Evolutionary conservation across 2,113 vertebrate genomes (phyloP).

Genomic region (Megaleporinus macrocephalus): DNA sequence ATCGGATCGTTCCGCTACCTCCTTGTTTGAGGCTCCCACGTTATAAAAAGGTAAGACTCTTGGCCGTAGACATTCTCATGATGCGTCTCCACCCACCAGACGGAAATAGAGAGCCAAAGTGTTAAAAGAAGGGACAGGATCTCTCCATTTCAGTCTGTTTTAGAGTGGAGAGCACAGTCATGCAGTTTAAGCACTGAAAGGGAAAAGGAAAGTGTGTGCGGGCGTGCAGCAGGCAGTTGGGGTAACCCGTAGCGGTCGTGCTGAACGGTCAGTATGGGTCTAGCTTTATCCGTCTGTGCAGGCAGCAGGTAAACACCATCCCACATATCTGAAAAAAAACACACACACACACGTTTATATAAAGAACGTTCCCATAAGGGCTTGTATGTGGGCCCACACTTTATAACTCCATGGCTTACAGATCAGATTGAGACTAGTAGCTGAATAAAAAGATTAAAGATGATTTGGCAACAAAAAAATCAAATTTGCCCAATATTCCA

Average conservation of each 20-base stretch:
- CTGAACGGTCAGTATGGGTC: conserved; percentile 71
- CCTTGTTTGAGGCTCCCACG: conserved; percentile 7
- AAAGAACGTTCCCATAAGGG: background rate
- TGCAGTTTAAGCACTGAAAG: conserved; percentile 9
- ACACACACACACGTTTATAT: conserved; percentile 36
- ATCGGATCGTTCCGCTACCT: background rate
- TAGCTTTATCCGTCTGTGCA: conserved; percentile 78
- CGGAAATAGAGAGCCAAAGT: background rate
- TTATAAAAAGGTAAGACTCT: background rate
- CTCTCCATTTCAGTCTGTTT: background rate
- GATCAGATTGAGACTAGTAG: no score
- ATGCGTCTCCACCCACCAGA: background rate
- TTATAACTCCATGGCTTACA: background rate
- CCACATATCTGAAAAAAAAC: conserved; percentile 77
- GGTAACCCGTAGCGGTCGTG: conserved; percentile 3
- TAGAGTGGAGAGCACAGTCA: background rate
- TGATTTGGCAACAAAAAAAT: no score
- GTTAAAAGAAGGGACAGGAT: background rate
- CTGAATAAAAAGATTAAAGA: no score
- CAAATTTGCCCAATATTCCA: no score
- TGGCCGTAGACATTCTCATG: conserved; percentile 10
- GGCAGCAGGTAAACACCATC: conserved; percentile 83
- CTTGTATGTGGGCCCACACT: background rate
- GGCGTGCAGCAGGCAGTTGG: conserved; percentile 1
- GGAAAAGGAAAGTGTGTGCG: conserved; percentile 4